Conservation (phyloP, 2,888 invertebrate species). For the Leptarthrus brevirostris region DNA sequence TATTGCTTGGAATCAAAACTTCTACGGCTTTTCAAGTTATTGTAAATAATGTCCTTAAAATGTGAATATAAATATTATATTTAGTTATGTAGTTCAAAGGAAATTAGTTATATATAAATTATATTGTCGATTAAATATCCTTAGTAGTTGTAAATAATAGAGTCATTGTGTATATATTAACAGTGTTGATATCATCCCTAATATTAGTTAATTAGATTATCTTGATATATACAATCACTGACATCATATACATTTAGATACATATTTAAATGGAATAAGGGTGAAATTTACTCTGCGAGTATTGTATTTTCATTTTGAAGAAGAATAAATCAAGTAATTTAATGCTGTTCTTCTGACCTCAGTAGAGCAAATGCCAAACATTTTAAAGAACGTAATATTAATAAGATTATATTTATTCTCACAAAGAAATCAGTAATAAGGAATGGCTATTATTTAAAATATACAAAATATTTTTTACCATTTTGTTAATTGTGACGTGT, state of each 20-base stretch:
- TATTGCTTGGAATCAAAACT: too few relatives aligned
- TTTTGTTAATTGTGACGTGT: conserved; percentile 45
- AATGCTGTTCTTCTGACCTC: conserved; percentile 27
- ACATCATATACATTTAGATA: conserved; percentile 31
- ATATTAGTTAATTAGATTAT: conserved; percentile 33
- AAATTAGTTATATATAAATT: conserved; percentile 30
- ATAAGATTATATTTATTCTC: conserved; percentile 39
- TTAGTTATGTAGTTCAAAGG: conserved; percentile 10
- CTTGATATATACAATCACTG: conserved; percentile 17
- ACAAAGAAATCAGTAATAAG: conserved; percentile 23
- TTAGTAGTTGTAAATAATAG: conserved; percentile 27
- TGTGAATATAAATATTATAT: background rate
- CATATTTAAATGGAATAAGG: background rate
- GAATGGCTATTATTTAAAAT: conserved; percentile 45
- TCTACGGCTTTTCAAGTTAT: too few relatives aligned
- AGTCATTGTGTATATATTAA: conserved; percentile 41
- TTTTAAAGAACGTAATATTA: conserved; percentile 36
- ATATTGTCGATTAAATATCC: conserved; percentile 5
- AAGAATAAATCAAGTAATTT: background rate
- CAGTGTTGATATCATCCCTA: conserved; percentile 33
- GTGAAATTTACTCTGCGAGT: conserved; percentile 1
- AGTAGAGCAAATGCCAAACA: conserved; percentile 44
- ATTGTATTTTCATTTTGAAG: conserved; percentile 7
- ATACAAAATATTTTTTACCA: conserved; percentile 40
- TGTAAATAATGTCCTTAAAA: too few relatives aligned